Base-by-base conservation (phyloP, 2,113 vertebrate species). In the Rhombomys opimus region DNA sequence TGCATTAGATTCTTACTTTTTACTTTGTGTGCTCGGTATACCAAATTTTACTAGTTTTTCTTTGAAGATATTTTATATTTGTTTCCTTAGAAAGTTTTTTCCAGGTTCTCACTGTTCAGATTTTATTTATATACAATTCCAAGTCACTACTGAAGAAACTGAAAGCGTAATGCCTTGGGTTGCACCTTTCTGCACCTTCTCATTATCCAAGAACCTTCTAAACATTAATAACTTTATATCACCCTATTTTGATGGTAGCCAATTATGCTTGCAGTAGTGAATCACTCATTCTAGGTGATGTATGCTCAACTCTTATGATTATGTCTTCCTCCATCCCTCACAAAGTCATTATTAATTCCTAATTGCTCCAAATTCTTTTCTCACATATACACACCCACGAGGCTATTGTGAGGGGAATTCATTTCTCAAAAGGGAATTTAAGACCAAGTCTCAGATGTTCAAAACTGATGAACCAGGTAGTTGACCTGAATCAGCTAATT, bases 341-440 rank as follows among this genome's bases (percentile, higher is more conserved):
- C 87, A 97, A 97, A 89, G 87, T 97, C 91, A 97, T 97, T 93
- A 97, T 97, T 97, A 98, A 91, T 97, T 96, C 68, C 87, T 97
- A 97, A 96, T 96, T 97, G 93, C 84, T 95, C 96, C 95, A 96
- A 96, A 97, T 97, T 93, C 95, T 96, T 96, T 97, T 80, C 88
- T 67, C 63, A 87, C 81, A 95, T 78, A 95, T 92, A 89, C 52
- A 95, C 68, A 95, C 89, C 94, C 95, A 91, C 2, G 17, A 96
- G 93, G 65, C 46, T 32, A 13, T 96, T 84, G 68, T 96, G 46
- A 95, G 96, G 94, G 93, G 91, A 96, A 95, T 97, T 97, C 89
- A 96, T 96, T 97, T 96, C 96, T 97, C 96, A 95, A 87, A 93
- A 96, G 96, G 91, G 95, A 97, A 96, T 98, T 97, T 93, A 93